Percentiles rank a stretch among this genome's conserved stretches.
These are phyloP conservation scores for Micronycteris hirsuta DNA, from an alignment of 2,113 vertebrate genomes.

Conservation along the genomic window DNA sequence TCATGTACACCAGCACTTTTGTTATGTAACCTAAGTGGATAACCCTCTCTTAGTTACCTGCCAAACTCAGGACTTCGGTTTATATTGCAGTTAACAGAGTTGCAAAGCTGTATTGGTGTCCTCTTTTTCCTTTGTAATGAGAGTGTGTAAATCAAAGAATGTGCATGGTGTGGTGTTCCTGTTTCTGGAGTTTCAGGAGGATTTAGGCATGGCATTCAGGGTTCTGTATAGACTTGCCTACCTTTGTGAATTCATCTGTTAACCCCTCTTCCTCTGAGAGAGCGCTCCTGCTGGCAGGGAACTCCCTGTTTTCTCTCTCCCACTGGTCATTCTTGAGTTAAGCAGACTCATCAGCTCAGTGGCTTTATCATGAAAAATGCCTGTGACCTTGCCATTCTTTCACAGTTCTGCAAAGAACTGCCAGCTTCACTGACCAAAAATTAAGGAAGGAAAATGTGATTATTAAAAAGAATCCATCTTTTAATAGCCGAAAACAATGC, in stretches of 20 bases:
- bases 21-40: conserved; percentile 84
- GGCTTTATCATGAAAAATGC: conserved; percentile 79
- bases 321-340: conserved; percentile 83
- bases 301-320: conserved; percentile 68
- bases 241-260: conserved; percentile 77
- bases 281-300: conserved; percentile 64
- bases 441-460: conserved; percentile 67
- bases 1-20: conserved; percentile 86
- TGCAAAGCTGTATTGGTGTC: conserved; percentile 81
- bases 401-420: conserved; percentile 82
- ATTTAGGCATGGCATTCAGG: conserved; percentile 80
- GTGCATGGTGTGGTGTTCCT: conserved; percentile 78
- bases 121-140: conserved; percentile 73
- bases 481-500: conserved; percentile 69
- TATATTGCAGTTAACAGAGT: conserved; percentile 82
- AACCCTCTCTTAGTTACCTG: conserved; percentile 83
- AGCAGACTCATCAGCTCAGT: conserved; percentile 80
- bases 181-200: conserved; percentile 77
- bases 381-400: conserved; percentile 77
- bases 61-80: conserved; percentile 82
- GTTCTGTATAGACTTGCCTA: conserved; percentile 81
- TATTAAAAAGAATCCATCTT: conserved; percentile 36
- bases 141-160: conserved; percentile 82
- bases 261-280: conserved; percentile 70
- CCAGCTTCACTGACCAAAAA: conserved; percentile 82